phyloP scores from a whole-genome alignment of 2,113 vertebrate genomes.

The Ceyx margarethae region DNA sequence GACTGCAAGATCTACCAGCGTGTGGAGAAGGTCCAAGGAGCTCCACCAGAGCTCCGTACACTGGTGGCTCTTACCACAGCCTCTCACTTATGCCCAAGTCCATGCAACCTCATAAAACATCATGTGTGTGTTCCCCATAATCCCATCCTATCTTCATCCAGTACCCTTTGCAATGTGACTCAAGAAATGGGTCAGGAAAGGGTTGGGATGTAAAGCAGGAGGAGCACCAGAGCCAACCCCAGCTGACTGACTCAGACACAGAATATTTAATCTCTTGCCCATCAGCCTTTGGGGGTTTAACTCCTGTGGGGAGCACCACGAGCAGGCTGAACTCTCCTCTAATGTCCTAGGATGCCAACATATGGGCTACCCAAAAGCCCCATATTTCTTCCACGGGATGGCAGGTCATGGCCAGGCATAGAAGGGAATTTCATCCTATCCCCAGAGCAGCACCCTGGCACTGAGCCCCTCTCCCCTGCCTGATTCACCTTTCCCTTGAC shows the following conservation, averaged over 20 bases:
- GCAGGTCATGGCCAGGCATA: fast-evolving
- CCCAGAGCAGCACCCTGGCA: not conserved
- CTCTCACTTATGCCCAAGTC: fast-evolving
- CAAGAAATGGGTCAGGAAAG: not conserved
- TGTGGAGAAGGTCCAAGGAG: not conserved
- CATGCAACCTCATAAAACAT: fast-evolving
- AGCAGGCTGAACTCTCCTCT: not conserved
- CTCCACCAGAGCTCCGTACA: fast-evolving
- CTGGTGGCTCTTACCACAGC: fast-evolving
- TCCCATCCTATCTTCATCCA: not conserved
- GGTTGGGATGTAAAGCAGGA: not conserved
- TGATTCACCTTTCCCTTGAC: not conserved
- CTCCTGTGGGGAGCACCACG: fast-evolving
- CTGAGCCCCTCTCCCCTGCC: not conserved
- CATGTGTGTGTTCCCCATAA: fast-evolving
- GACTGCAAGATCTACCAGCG: not conserved
- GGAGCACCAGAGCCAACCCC: not conserved
- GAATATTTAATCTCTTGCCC: fast-evolving
- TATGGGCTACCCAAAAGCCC: not conserved
- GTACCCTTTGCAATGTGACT: fast-evolving
- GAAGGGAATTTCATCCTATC: not conserved
- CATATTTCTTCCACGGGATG: fast-evolving
- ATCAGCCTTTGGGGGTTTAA: not conserved
- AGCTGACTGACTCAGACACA: fast-evolving
- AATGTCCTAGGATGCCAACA: fast-evolving